These are phyloP conservation scores for Brachynemurus nebulosus DNA, from an alignment of 2,888 invertebrate genomes.

Conservation along the genomic window DNA sequence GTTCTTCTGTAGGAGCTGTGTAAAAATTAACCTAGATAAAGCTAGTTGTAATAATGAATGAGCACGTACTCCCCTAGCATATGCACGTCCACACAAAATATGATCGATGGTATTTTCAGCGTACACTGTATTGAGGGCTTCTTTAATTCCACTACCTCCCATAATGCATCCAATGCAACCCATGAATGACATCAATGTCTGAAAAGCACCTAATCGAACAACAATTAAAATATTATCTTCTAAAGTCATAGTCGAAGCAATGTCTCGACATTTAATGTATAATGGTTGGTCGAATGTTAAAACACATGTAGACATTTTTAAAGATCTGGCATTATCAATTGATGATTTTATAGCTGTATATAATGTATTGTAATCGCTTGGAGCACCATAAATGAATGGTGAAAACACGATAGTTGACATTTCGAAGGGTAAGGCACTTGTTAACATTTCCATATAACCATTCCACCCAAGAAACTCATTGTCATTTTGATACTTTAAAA, in stretches of 20 bases:
- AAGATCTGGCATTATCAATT: constrained; percentile 10
- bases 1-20: constrained; percentile 10
- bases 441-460: constrained; percentile 15
- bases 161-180: background rate
- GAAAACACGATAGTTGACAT: constrained; percentile 9
- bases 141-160: constrained; percentile 13
- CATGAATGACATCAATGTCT: constrained; percentile 9
- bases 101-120: constrained; percentile 7
- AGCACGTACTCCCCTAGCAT: constrained; percentile 7
- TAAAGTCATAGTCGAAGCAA: constrained; percentile 8
- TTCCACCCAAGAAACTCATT: constrained; percentile 14
- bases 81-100: constrained; percentile 11
- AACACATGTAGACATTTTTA: constrained; percentile 9
- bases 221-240: constrained; percentile 10
- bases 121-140: constrained; percentile 13
- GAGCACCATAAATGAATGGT: constrained; percentile 11
- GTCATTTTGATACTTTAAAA: constrained; percentile 13
- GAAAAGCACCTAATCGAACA: constrained; percentile 10
- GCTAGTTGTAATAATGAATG: background rate
- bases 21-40: constrained; percentile 9
- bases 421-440: constrained; percentile 11
- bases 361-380: constrained; percentile 11
- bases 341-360: constrained; percentile 10
- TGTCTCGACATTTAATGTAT: constrained; percentile 12
- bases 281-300: constrained; percentile 4